Percentiles rank a stretch among this genome's conserved stretches.
phyloP scores from a whole-genome alignment of 1,140 invertebrate species.

The Cephus cinctus region DNA sequence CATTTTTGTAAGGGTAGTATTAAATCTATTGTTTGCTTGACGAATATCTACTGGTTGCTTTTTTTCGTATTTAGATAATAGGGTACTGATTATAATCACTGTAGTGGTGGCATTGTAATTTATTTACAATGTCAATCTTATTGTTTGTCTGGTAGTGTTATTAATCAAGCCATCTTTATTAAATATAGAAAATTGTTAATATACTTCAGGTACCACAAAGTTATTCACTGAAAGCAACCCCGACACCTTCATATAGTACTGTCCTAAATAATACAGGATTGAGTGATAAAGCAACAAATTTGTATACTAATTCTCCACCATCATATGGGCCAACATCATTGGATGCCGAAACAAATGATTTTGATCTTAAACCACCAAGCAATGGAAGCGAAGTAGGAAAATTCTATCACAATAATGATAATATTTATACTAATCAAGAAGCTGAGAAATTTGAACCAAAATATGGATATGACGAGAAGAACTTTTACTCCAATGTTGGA shows the following conservation, averaged over 20 bases:
- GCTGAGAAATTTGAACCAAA: conserved; percentile 45
- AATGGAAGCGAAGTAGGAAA: conserved; percentile 35
- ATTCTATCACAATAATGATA: conserved; percentile 44
- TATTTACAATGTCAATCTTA: not conserved
- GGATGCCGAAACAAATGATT: conserved; percentile 42
- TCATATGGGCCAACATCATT: conserved; percentile 35
- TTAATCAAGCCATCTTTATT: no score
- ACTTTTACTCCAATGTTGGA: conserved; percentile 50
- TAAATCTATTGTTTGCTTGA: no score
- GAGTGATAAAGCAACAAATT: conserved; percentile 42
- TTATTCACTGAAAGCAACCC: conserved; percentile 54
- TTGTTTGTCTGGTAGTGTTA: no score
- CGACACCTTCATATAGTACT: conserved; percentile 57
- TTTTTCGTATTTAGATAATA: no score
- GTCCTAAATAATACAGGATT: conserved; percentile 49
- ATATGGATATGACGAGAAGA: conserved; percentile 45
- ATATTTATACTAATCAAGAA: conserved; percentile 41
- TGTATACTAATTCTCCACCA: conserved; percentile 53
- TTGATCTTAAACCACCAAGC: conserved; percentile 16
- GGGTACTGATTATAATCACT: no score
- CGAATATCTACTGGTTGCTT: no score
- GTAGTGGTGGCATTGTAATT: not conserved
- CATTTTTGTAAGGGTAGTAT: no score
- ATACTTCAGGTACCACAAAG: conserved; percentile 56
- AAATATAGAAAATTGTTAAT: conserved; percentile 3